Evolutionary conservation across 2,797 vertebrate species (phyloP).

Genomic region (Cuculus canorus): DNA sequence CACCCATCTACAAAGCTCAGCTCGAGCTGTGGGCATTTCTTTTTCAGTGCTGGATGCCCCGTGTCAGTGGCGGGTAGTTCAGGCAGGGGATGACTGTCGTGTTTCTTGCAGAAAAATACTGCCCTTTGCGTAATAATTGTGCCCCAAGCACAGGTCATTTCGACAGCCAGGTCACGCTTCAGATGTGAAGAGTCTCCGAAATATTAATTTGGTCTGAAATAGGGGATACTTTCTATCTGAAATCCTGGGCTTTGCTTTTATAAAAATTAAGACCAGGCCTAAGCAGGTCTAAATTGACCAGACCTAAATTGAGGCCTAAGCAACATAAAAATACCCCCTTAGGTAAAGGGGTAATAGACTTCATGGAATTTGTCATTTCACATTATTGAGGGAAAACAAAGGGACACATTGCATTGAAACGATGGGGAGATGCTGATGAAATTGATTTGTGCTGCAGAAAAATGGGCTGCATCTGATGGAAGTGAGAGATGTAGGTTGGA

Average conservation of each 20-base stretch:
- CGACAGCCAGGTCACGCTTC: not conserved
- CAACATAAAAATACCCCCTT: not conserved
- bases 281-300: too few relatives aligned
- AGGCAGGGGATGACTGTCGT: not conserved
- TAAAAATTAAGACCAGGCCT: not conserved
- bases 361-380: conserved; percentile 6
- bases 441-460: not conserved
- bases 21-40: not conserved
- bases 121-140: not conserved
- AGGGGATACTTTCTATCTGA: not conserved
- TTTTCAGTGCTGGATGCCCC: not conserved
- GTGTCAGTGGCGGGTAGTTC: not conserved
- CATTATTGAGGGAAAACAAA: not conserved
- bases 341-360: not conserved
- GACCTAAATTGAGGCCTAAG: not conserved
- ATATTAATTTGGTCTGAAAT: not conserved
- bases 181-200: not conserved
- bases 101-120: not conserved
- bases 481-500: not conserved
- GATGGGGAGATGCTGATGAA: not conserved
- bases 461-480: not conserved
- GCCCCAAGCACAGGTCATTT: not conserved
- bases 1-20: accelerated
- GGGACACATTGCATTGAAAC: not conserved
- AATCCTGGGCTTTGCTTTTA: not conserved